Conservation (phyloP, 1,140 invertebrate genomes). For the Ganaspis sp. region DNA sequence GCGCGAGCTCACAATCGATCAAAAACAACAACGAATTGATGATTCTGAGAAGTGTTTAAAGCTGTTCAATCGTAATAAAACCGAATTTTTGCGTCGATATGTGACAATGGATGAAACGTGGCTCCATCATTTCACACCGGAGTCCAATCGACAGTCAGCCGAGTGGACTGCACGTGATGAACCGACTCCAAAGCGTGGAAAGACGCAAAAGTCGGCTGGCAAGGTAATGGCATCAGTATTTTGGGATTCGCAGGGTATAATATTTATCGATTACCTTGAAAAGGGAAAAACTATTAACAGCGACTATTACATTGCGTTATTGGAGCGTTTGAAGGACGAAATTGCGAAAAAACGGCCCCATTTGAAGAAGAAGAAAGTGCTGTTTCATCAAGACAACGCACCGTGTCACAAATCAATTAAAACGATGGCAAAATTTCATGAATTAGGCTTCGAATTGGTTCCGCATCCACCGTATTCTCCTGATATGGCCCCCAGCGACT, state of each 20-base stretch:
- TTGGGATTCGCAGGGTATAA: conserved; percentile 59
- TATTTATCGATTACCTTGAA: conserved; percentile 74
- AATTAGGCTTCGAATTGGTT: conserved; percentile 70
- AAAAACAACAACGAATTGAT: conserved; percentile 35
- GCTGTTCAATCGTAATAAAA: too few species aligned
- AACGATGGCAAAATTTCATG: conserved; percentile 57
- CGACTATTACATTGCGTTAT: conserved; percentile 67
- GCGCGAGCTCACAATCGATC: conserved; percentile 51
- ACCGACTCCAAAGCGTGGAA: too few species aligned
- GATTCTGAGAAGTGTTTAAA: too few species aligned
- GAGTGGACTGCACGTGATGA: too few species aligned
- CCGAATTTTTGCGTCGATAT: too few species aligned
- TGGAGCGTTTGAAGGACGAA: conserved; percentile 66
- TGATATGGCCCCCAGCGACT: conserved; percentile 72
- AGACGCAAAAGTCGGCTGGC: too few species aligned
- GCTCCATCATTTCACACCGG: too few species aligned
- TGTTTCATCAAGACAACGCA: conserved; percentile 67
- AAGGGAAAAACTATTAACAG: conserved; percentile 58
- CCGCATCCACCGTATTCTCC: conserved; percentile 72
- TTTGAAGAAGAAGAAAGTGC: conserved; percentile 65
- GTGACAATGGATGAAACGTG: too few species aligned
- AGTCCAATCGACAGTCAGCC: too few species aligned
- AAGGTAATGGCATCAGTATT: conserved; percentile 44
- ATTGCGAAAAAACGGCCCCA: conserved; percentile 57
- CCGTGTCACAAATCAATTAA: conserved; percentile 45